phyloP scores from a whole-genome alignment of 2,888 invertebrate genomes.

The Phyto melanocephala region DNA sequence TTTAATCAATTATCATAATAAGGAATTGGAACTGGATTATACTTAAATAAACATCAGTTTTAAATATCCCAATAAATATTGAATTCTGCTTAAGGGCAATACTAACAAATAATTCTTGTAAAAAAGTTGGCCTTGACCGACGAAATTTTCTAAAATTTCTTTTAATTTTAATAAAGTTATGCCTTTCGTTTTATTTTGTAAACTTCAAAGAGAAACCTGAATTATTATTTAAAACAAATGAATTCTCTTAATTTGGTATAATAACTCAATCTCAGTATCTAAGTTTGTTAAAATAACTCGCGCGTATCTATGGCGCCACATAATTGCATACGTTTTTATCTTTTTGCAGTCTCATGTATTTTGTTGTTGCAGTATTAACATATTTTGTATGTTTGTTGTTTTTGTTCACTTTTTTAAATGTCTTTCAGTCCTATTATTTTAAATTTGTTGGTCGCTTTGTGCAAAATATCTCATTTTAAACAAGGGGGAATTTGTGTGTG shows the following conservation, averaged over 20 bases:
- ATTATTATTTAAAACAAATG: not conserved
- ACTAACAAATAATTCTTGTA: not conserved
- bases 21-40: too few species aligned
- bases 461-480: conserved; percentile 35
- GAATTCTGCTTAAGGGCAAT: too few species aligned
- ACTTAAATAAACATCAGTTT: too few species aligned
- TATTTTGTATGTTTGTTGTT: conserved; percentile 37
- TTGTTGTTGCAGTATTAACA: conserved; percentile 31
- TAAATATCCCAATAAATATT: too few species aligned
- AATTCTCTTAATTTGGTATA: conserved; percentile 1
- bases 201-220: not conserved
- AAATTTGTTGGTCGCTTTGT: conserved; percentile 9
- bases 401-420: conserved; percentile 30
- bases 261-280: not conserved
- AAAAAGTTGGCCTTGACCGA: conserved; percentile 42
- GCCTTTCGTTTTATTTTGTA: not conserved
- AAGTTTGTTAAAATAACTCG: conserved; percentile 22
- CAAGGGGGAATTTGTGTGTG: conserved; percentile 19
- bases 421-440: conserved; percentile 44
- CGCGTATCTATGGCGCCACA: conserved; percentile 60
- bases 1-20: too few species aligned
- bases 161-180: not conserved
- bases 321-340: conserved; percentile 55
- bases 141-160: too few species aligned
- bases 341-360: conserved; percentile 48